These are phyloP conservation scores for Siderastrea radians DNA, from an alignment of 92 coral and sea anemone species.

Conservation along the genomic window DNA sequence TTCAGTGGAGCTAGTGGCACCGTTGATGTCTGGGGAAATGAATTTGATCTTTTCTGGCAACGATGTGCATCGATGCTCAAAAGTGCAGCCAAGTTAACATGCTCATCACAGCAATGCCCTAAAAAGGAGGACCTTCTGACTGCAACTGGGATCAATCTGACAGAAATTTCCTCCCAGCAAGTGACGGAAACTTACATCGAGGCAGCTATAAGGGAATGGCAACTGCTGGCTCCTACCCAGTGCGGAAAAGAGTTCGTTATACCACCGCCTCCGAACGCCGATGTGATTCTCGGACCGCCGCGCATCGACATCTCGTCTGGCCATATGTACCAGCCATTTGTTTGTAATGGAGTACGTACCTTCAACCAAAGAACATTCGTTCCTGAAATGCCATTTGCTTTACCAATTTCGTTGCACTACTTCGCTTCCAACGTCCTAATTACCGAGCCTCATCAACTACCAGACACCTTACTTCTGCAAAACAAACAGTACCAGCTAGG, in stretches of 20 bases:
- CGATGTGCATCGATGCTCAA: conserved; percentile 6
- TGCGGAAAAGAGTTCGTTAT: neutral
- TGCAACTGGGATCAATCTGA: neutral
- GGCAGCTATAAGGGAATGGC: conserved; percentile 37
- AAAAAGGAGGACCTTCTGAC: neutral
- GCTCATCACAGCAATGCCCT: neutral
- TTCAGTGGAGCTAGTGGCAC: conserved; percentile 23
- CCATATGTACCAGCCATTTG: neutral
- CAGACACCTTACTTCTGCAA: no score
- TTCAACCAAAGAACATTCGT: no score
- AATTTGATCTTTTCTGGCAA: conserved; percentile 10
- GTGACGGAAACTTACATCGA: conserved; percentile 10
- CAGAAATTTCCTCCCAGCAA: neutral
- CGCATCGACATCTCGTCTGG: conserved; percentile 1
- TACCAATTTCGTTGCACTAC: no score
- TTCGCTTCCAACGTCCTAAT: no score
- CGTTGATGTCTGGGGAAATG: conserved; percentile 46
- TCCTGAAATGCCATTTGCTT: no score
- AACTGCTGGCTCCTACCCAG: neutral
- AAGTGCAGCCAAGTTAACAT: conserved; percentile 25
- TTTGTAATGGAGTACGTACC: conserved; percentile 28
- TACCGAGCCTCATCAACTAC: no score
- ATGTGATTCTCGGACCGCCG: conserved; percentile 21
- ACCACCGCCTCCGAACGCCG: conserved; percentile 28
- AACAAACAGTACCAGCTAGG: no score